Conservation (phyloP, 1,140 invertebrate genomes). For the Drosophila nigromelanica region DNA sequence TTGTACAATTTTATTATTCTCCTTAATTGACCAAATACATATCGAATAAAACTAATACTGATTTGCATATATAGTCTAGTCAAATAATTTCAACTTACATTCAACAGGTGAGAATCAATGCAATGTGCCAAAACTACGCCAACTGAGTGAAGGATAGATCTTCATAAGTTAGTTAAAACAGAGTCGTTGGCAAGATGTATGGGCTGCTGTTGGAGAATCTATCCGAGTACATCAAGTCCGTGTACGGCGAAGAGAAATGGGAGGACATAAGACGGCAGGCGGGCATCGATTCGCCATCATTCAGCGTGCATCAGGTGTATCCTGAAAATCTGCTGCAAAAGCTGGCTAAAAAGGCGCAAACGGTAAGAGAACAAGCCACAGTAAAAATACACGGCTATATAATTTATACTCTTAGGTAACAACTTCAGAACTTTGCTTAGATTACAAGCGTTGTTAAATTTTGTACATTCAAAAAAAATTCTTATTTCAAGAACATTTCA, state of each 20-base stretch:
- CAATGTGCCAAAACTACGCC: constrained; percentile 26
- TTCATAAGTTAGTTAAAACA: not conserved
- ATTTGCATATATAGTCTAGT: too few relatives aligned
- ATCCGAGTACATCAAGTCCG: constrained; percentile 93
- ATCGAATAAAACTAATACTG: too few relatives aligned
- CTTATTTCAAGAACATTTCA: not conserved
- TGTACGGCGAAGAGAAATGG: constrained; percentile 97
- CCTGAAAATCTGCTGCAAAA: constrained; percentile 94
- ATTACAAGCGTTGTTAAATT: too few relatives aligned
- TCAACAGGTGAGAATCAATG: constrained; percentile 13
- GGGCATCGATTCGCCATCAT: constrained; percentile 92
- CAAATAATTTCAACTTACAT: not conserved
- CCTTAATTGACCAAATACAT: too few relatives aligned
- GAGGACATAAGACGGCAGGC: constrained; percentile 92
- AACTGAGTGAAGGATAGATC: constrained; percentile 22
- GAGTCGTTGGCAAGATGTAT: constrained; percentile 90
- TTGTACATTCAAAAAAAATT: not conserved
- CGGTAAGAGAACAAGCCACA: constrained; percentile 85
- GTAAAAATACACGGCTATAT: too few relatives aligned
- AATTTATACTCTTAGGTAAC: too few relatives aligned
- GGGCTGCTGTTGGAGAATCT: constrained; percentile 96
- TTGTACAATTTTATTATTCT: too few relatives aligned
- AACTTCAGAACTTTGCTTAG: too few relatives aligned
- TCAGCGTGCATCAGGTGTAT: constrained; percentile 96
- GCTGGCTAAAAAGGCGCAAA: constrained; percentile 92